These are phyloP conservation scores for Neotoma lepida DNA, from an alignment of 2,113 vertebrate species.

Conservation along the genomic window DNA sequence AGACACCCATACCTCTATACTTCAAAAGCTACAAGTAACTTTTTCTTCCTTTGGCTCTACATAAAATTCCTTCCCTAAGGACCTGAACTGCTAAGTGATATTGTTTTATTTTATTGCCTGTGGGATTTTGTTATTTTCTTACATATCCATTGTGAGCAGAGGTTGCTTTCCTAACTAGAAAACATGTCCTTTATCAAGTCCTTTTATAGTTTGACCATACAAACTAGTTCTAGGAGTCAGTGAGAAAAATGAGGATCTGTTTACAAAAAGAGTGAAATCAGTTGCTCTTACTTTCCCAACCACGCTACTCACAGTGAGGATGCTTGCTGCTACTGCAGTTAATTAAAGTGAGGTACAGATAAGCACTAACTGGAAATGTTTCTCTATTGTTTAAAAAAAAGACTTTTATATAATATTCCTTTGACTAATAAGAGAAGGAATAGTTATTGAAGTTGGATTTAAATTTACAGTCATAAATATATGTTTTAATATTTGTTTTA, in stretches of 20 bases:
- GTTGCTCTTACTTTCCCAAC: constrained; percentile 9
- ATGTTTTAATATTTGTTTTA: constrained; percentile 13
- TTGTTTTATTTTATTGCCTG: constrained; percentile 51
- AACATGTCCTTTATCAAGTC: constrained; percentile 26
- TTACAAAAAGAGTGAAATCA: neutral
- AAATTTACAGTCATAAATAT: neutral
- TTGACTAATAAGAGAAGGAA: constrained; percentile 32
- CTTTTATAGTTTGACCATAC: neutral
- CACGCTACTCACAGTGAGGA: neutral
- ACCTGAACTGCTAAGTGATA: neutral
- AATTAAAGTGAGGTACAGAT: neutral
- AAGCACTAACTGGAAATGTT: neutral
- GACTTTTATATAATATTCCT: neutral
- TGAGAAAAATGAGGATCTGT: neutral
- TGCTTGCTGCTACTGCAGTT: neutral
- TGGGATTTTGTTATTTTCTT: constrained; percentile 40
- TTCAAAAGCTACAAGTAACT: constrained; percentile 27
- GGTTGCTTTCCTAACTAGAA: constrained; percentile 12
- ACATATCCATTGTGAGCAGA: neutral
- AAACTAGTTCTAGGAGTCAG: neutral
- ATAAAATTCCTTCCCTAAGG: constrained; percentile 11
- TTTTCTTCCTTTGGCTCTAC: neutral
- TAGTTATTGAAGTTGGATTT: neutral
- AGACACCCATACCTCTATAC: neutral
- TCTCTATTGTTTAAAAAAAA: neutral